Percentiles rank a stretch among this genome's conserved stretches.
Conservation (phyloP, 2,888 invertebrate species). For the Melanostoma mellinum region DNA sequence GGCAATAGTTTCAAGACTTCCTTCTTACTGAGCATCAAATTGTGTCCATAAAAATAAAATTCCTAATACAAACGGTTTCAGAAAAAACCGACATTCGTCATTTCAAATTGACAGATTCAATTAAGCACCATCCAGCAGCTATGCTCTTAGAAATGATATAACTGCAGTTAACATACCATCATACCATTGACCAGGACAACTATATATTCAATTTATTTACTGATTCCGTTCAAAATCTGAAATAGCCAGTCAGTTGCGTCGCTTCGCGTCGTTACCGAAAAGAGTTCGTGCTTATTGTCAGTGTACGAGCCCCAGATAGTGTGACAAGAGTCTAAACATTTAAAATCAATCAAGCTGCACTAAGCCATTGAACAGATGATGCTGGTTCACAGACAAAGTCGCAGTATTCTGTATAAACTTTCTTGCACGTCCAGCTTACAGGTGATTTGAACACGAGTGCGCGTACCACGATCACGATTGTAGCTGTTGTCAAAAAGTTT, state of each 20-base stretch:
- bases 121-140: conserved; percentile 18
- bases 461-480: conserved; percentile 62
- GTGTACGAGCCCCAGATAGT: conserved; percentile 28
- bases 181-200: conserved; percentile 22
- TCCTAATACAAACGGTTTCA: background rate
- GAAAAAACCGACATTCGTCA: conserved; percentile 19
- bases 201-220: conserved; percentile 47
- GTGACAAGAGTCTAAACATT: conserved; percentile 56
- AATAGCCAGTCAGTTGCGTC: conserved; percentile 19
- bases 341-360: conserved; percentile 61
- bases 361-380: conserved; percentile 43
- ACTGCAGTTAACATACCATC: background rate
- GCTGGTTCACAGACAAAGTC: conserved; percentile 30
- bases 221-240: conserved; percentile 19
- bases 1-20: background rate
- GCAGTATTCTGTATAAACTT: conserved; percentile 39
- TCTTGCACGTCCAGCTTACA: conserved; percentile 51
- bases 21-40: background rate
- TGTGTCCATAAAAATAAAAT: background rate
- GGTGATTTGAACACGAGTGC: conserved; percentile 64
- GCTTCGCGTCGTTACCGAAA: conserved; percentile 27
- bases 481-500: conserved; percentile 51
- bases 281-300: conserved; percentile 18
- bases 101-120: conserved; percentile 32
- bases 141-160: conserved; percentile 30